Percentiles rank a stretch among this genome's conserved stretches.
Evolutionary conservation across 1,140 invertebrate species (phyloP).

Genomic region (Belonocnema kinseyi): DNA sequence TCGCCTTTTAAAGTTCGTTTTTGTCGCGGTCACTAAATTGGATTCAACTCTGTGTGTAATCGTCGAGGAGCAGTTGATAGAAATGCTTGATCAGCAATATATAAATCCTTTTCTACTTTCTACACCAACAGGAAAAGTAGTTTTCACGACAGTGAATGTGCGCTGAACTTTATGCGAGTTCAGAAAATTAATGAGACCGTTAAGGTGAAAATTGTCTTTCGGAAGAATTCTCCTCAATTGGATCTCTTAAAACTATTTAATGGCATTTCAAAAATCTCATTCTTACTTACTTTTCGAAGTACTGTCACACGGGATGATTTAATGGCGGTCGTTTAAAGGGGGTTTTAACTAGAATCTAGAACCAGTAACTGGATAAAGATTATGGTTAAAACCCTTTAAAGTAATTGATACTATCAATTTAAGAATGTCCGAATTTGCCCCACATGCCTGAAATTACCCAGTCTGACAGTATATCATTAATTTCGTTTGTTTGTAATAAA

Average conservation of each 20-base stretch:
- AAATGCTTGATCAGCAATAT: conserved; percentile 50
- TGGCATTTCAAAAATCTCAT: neutral
- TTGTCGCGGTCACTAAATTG: neutral
- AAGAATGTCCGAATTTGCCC: too few species aligned
- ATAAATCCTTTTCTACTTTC: conserved; percentile 53
- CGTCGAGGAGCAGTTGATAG: conserved; percentile 52
- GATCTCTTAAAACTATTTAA: neutral
- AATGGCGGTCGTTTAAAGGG: too few species aligned
- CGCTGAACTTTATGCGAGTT: conserved; percentile 9
- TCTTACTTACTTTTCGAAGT: too few species aligned
- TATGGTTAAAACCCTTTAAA: too few species aligned
- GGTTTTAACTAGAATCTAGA: too few species aligned
- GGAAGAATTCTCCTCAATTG: neutral
- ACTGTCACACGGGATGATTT: too few species aligned
- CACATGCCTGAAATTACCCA: too few species aligned
- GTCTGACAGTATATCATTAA: too few species aligned
- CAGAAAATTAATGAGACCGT: conserved; percentile 10
- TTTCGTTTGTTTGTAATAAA: neutral
- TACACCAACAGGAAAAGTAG: conserved; percentile 34
- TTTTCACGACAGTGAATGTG: conserved; percentile 24
- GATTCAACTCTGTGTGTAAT: conserved; percentile 44
- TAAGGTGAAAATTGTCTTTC: neutral
- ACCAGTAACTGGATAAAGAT: too few species aligned
- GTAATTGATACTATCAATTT: too few species aligned
- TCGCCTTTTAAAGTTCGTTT: neutral